Base-by-base conservation (phyloP, 1,140 invertebrate genomes). In the Apis cerana region DNA sequence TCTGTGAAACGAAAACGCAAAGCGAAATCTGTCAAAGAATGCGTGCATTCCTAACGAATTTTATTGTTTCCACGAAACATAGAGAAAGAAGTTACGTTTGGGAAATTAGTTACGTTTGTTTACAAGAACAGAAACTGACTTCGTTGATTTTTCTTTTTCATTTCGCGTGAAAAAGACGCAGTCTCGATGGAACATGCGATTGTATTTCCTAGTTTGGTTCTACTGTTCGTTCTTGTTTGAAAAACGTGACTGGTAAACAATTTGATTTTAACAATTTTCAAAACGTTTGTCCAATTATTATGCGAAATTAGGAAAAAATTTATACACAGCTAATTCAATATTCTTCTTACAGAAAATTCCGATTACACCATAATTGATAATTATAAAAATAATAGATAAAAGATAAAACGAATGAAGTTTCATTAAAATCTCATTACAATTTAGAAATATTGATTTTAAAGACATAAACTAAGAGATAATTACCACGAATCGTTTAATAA, bases 171-270 rank as follows among this genome's bases (percentile, higher is more conserved):
- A 48, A 61, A 50, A 52, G 4, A n/a, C 7, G 48, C 5, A 21
- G 21, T 15, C 12, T n/a, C 43, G 43, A 27, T 54, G 48, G 27
- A 61, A 61, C 43, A 1, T n/a, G 19, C 13, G 27, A 71, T 59
- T 17, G 19, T 12, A 68, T 78, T 48, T n/a, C 13, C 19, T 21
- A 50, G 59, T 64, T 75, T 21, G 19, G 19, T 52, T 27, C n/a
- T 21, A 65, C 61, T 48, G 50, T 65, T 54, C 11, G 33, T 54
- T 27, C 61, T 33, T 86, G 80, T 88, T 88, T 88, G 80, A 64
- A 64, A 62, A 75, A 87, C 85, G 86, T 86, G 82, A 81, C 84
- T 75, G 27, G 56, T 27, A 27, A n/a, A 10, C 64, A 76, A 84
- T 75, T 21, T 19, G 65, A 56, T 80, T 85, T 80, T 58, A 80